Percentiles rank a stretch among this genome's conserved stretches.
These are phyloP conservation scores for Bombus soroeensis DNA, from an alignment of 1,140 invertebrate genomes.

Conservation along the genomic window DNA sequence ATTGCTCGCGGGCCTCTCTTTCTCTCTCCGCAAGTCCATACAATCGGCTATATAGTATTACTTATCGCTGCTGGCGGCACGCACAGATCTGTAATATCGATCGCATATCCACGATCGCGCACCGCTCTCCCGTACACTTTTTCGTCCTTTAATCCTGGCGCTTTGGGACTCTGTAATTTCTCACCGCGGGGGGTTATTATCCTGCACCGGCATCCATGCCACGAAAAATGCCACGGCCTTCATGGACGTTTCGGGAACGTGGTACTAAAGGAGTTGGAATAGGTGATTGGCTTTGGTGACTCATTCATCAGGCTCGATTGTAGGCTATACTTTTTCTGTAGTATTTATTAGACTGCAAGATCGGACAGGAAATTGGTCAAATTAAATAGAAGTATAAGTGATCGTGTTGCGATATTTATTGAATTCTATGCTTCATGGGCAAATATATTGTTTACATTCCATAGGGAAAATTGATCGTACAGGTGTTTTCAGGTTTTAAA, in stretches of 20 bases:
- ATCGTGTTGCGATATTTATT: no score
- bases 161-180: conserved; percentile 46
- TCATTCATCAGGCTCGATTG: neutral
- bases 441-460: no score
- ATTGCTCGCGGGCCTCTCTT: conserved; percentile 18
- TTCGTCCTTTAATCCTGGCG: conserved; percentile 52
- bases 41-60: conserved; percentile 40
- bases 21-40: neutral
- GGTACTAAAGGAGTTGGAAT: neutral
- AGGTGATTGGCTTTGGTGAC: neutral
- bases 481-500: no score
- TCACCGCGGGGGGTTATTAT: conserved; percentile 39
- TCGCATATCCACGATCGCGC: conserved; percentile 42
- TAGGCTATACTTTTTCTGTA: no score
- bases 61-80: conserved; percentile 40
- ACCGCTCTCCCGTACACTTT: conserved; percentile 24
- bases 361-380: no score
- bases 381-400: no score
- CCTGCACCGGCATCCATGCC: neutral
- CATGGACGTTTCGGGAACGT: neutral
- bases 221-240: conserved; percentile 10
- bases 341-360: neutral
- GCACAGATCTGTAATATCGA: conserved; percentile 32
- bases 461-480: no score
- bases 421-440: no score